Evolutionary conservation across 2,888 invertebrate genomes (phyloP).

Genomic region (Punctoribates punctum): DNA sequence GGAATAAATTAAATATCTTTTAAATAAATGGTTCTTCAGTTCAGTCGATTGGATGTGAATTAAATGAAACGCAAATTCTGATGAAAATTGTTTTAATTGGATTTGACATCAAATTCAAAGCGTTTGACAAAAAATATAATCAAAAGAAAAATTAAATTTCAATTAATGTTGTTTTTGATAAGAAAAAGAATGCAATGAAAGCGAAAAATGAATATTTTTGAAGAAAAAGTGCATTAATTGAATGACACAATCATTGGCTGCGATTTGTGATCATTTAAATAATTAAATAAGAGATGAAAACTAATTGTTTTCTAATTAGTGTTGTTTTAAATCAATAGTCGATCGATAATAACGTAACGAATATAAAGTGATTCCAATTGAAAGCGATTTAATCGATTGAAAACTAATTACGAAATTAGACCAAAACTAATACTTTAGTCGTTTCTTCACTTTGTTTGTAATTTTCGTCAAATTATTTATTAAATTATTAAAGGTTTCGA

Average conservation of each 20-base stretch:
- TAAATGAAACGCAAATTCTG: too few relatives aligned
- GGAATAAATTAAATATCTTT: neutral
- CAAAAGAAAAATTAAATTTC: neutral
- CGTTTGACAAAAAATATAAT: neutral
- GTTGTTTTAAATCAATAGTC: too few relatives aligned
- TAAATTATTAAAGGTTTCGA: neutral
- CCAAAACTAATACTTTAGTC: slow-evolving; percentile 7
- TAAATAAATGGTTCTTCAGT: neutral
- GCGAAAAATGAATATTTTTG: neutral
- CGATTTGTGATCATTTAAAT: neutral
- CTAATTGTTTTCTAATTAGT: too few relatives aligned
- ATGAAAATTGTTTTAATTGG: too few relatives aligned
- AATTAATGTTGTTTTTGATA: neutral
- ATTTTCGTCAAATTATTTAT: neutral
- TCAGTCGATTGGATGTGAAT: too few relatives aligned
- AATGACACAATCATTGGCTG: neutral
- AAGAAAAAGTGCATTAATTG: neutral
- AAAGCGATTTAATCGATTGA: neutral
- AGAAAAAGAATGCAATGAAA: neutral
- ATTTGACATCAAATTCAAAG: too few relatives aligned
- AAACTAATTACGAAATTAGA: neutral
- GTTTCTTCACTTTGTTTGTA: neutral
- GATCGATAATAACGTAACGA: too few relatives aligned
- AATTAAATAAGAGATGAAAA: slow-evolving; percentile 6
- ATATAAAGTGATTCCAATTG: too few relatives aligned